Evolutionary conservation across 2,888 invertebrate genomes (phyloP), one percentile per base, ranked within the genome.

Genomic region (Lasioglossum lativentre): DNA sequence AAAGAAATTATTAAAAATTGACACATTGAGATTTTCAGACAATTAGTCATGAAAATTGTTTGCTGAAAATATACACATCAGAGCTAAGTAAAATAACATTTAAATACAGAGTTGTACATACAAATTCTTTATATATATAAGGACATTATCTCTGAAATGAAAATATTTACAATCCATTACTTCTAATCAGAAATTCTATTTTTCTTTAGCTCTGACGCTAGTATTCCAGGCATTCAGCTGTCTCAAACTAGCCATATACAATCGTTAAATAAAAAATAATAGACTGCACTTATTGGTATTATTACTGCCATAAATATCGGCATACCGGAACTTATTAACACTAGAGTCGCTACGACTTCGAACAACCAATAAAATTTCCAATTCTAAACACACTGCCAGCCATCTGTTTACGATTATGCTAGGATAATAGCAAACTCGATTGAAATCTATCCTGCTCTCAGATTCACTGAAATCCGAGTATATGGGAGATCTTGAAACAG

Each of bases 381-480:
- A 98, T 96, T 99, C 99, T 85, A 99, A 96, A 52, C 99, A 96
- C 56, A 99, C 96, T 1, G 99, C 98, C 90, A 99, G 96, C 99
- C 99, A 99, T 93, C 97, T 96, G 96, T 99, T 99, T 12, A 99
- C 97, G 92, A 99, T 98, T 89, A 99, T 97, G 93, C 98, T 98
- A 0, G 99, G 99, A 96, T 97, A 99, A 95, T 98, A 98, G 95
- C 98, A 98, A 66, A 97, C 96, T 96, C 99, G 98, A 96, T 99
- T 99, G 94, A 97, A 96, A 95, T 99, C 99, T 75, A 99, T 98
- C 93, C 97, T 97, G 27, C 96, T 95, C 93, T 99, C 98, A 0
- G 98, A 98, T 96, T 99, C 99, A 38, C 98, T 97, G 94, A 99
- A 99, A 95, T 99, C 99, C 16, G 99, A 99, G 95, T 99, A 99